Evolutionary conservation across 2,888 invertebrate species (phyloP), one percentile per base, ranked within the genome.

Genomic region (Campoplex capitator): DNA sequence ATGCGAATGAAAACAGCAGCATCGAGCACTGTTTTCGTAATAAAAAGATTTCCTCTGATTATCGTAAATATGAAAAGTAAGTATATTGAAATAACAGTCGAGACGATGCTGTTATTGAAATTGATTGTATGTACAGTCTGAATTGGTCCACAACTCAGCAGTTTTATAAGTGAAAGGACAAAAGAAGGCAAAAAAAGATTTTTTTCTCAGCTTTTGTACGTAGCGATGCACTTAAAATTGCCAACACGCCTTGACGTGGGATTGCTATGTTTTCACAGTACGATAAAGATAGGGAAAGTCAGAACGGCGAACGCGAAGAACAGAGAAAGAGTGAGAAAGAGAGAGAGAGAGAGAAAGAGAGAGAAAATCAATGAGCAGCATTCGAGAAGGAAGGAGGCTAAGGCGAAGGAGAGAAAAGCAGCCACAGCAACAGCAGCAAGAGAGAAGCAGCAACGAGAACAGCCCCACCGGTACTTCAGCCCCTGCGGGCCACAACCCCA

Each of bases 401-500:
- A 75, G 82, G 77, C 82, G 87, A 58, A 65, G 80, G 78, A 79
- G 84, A 81, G 81, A 74, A 73, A 58, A 71, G 84, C 84, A 74
- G 56, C 68, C 67, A 67, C 70, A 82, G 77, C 38, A 77, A 54
- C 65, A 67, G 82, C 76, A 58, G 11, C 9, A 28, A 16, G 16
- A 58, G 68, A 62, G 51, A 65, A 56, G 70, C 70, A 80, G 71
- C 65, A 56, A 32, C 68, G 78, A 84, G 77, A 71, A 51, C 74
- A 75, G 81, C 70, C 74, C 71, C 74, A 77, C 83, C 62, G 81
- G 84, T 80, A 73, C 86, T 54, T 86, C 79, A 77, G 84, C 84
- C 88, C 83, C 78, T 76, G 35, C 76, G 84, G 84, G 82, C 86
- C 80, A 83, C 86, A 88, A 88, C 88, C 88, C 88, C 88, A 89